Evolutionary conservation across 2,888 invertebrate genomes (phyloP).

Genomic region (Lochmaea capreae): DNA sequence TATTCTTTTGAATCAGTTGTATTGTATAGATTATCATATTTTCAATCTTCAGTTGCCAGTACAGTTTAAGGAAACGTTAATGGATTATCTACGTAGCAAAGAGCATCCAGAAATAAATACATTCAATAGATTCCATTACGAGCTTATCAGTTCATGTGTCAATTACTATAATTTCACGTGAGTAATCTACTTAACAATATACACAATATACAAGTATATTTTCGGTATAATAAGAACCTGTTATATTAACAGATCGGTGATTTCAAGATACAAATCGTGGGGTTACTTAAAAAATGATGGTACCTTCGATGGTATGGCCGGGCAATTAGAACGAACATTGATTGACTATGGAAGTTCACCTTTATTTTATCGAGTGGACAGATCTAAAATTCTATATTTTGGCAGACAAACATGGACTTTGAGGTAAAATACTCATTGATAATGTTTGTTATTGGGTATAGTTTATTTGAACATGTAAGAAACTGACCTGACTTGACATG

Average conservation of each 20-base stretch:
- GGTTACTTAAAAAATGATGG: conserved; percentile 56
- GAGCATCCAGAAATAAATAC: conserved; percentile 54
- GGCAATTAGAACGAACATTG: conserved; percentile 50
- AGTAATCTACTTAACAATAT: conserved; percentile 24
- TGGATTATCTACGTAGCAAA: conserved; percentile 54
- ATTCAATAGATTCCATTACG: conserved; percentile 57
- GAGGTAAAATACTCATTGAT: conserved; percentile 45
- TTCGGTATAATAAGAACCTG: not conserved
- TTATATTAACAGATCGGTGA: conserved; percentile 48
- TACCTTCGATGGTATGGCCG: conserved; percentile 59
- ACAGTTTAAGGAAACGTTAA: conserved; percentile 51
- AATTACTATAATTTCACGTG: conserved; percentile 59
- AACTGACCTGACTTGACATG: no score
- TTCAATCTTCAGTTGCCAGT: conserved; percentile 54
- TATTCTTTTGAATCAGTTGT: not conserved
- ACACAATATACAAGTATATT: not conserved
- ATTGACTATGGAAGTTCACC: conserved; percentile 59
- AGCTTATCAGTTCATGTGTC: conserved; percentile 51
- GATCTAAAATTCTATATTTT: conserved; percentile 55
- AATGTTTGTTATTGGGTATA: not conserved
- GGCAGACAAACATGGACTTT: conserved; percentile 58
- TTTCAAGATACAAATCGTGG: conserved; percentile 54
- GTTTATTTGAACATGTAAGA: no score
- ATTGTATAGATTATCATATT: not conserved
- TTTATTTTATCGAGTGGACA: conserved; percentile 55